Conservation (phyloP, 2,888 invertebrate genomes). For the Oxyteleia sp. region DNA sequence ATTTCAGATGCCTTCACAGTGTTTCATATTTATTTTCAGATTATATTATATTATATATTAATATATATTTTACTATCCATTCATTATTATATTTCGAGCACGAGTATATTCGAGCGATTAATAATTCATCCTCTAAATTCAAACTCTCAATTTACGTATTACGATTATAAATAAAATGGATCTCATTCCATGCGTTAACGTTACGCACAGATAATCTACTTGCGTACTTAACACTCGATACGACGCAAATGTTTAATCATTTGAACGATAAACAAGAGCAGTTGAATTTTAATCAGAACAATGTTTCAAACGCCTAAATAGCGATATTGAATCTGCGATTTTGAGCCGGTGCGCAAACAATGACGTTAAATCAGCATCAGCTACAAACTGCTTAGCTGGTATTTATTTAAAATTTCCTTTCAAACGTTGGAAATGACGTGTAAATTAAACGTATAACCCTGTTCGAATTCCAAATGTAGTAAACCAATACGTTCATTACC, state of each 20-base stretch:
- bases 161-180: constrained; percentile 3
- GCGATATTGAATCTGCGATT: constrained; percentile 32
- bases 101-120: background rate
- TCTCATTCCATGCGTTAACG: constrained; percentile 9
- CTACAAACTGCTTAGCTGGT: constrained; percentile 36
- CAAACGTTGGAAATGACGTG: constrained; percentile 29
- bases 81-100: background rate
- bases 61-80: background rate
- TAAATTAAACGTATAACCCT: constrained; percentile 31
- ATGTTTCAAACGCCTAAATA: constrained; percentile 27
- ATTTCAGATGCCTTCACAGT: no score
- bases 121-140: constrained; percentile 1
- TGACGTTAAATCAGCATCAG: constrained; percentile 48
- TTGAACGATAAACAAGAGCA: constrained; percentile 23
- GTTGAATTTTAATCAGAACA: constrained; percentile 42
- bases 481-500: constrained; percentile 32
- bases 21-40: no score
- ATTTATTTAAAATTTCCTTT: constrained; percentile 30
- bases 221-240: constrained; percentile 37
- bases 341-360: constrained; percentile 21
- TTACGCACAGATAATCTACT: background rate
- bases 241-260: constrained; percentile 24
- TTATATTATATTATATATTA: no score
- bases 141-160: constrained; percentile 6
- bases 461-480: constrained; percentile 20